These are phyloP conservation scores for Bombus pascuorum DNA, from an alignment of 1,140 invertebrate genomes.

Conservation along the genomic window DNA sequence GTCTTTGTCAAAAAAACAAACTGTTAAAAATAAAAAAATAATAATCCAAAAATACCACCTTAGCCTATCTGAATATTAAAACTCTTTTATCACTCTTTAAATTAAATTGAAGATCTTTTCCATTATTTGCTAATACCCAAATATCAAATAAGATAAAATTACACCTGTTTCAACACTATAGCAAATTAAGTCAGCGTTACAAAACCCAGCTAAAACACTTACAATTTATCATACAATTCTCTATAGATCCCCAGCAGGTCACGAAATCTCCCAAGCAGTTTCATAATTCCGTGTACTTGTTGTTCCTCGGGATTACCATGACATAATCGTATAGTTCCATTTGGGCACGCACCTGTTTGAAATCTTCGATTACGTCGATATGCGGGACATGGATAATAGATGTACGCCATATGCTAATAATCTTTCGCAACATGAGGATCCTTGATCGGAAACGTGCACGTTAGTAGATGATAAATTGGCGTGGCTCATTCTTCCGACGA, in stretches of 20 bases:
- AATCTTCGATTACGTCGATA: constrained; percentile 48
- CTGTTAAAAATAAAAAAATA: too few relatives aligned
- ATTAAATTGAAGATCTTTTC: background rate
- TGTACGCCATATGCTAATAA: constrained; percentile 40
- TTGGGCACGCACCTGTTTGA: background rate
- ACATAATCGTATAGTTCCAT: constrained; percentile 23
- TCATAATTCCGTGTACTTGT: constrained; percentile 24
- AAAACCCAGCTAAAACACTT: background rate
- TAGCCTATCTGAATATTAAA: background rate
- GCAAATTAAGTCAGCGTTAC: background rate
- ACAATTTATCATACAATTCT: background rate
- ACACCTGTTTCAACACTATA: background rate
- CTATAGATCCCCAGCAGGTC: background rate
- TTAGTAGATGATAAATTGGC: constrained; percentile 6
- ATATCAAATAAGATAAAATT: background rate
- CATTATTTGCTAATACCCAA: background rate
- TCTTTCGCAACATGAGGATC: constrained; percentile 37
- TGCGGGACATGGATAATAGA: background rate
- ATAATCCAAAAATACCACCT: background rate
- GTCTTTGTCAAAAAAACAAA: background rate
- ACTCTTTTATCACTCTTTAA: background rate
- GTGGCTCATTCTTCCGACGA: constrained; percentile 13
- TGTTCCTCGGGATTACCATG: constrained; percentile 4
- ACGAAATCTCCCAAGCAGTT: constrained; percentile 20
- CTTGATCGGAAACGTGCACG: constrained; percentile 32